These are phyloP conservation scores for Rhynchophorus ferrugineus DNA, from an alignment of 1,140 invertebrate species.

Conservation along the genomic window DNA sequence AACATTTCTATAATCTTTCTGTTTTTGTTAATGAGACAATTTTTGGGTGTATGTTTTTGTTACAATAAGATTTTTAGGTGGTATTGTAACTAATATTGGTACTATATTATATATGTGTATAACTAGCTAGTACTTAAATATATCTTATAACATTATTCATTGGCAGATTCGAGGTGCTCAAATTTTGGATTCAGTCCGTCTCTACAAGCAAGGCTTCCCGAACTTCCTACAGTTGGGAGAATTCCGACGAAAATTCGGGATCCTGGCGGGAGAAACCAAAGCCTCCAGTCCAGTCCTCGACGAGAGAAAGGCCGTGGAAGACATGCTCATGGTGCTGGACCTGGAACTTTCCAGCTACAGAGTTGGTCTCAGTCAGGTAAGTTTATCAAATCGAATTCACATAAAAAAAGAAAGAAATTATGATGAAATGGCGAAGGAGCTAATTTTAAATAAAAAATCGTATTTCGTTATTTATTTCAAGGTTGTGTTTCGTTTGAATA, in stretches of 20 bases:
- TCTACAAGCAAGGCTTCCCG: slow-evolving; percentile 90
- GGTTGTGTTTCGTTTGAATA: no score
- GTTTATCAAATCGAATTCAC: slow-evolving; percentile 29
- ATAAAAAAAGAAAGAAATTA: not conserved
- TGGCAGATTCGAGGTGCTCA: slow-evolving; percentile 81
- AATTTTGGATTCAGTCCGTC: slow-evolving; percentile 77
- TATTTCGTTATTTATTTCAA: no score
- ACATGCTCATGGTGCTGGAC: slow-evolving; percentile 78
- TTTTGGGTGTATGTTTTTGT: no score
- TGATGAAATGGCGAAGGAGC: no score
- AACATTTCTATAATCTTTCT: no score
- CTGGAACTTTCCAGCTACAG: slow-evolving; percentile 80
- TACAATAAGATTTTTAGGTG: no score
- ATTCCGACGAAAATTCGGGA: slow-evolving; percentile 76
- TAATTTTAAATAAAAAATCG: no score
- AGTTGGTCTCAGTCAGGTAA: slow-evolving; percentile 85
- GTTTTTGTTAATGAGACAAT: no score
- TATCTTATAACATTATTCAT: not conserved
- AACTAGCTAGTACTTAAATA: no score
- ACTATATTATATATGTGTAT: no score
- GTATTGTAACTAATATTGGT: no score
- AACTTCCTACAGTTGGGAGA: slow-evolving; percentile 81
- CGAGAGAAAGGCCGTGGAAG: slow-evolving; percentile 62
- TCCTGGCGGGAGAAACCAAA: slow-evolving; percentile 49
- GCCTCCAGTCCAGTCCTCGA: slow-evolving; percentile 50